A percentile compares a stretch with the other conserved stretches of the same genome.
These are phyloP conservation scores for Montipora capricornis DNA, from an alignment of 64 coral and sea anemone genomes.

Conservation along the genomic window DNA sequence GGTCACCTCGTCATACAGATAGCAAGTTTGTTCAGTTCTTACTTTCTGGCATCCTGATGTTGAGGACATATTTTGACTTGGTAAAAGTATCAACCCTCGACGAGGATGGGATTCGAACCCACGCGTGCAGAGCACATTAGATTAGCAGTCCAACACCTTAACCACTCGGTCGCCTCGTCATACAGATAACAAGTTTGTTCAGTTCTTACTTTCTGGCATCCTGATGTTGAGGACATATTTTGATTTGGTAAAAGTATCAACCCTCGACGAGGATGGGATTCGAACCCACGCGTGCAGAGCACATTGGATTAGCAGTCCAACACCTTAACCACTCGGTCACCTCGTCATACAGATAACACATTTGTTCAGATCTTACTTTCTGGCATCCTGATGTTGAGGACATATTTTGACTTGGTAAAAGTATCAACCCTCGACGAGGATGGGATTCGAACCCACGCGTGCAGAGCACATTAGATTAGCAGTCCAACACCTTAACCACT, in stretches of 20 bases:
- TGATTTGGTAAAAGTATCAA: too few species aligned
- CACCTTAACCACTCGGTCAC: conserved; percentile 95
- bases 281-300: conserved; percentile 95
- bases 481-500: conserved; percentile 97
- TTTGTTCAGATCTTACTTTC: too few species aligned
- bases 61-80: too few species aligned
- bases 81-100: not conserved
- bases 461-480: conserved; percentile 93
- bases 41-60: too few species aligned
- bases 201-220: too few species aligned
- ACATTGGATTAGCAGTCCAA: conserved; percentile 96
- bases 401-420: too few species aligned
- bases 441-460: conserved; percentile 94
- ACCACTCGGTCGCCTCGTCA: conserved; percentile 92
- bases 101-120: conserved; percentile 94
- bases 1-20: conserved; percentile 71
- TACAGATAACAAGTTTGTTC: too few species aligned
- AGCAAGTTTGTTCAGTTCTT: too few species aligned
- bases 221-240: too few species aligned
- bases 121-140: conserved; percentile 92
- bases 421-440: conserved; percentile 54
- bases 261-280: conserved; percentile 76
- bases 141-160: conserved; percentile 98
- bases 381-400: too few species aligned
- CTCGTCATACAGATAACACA: not conserved